Percentiles rank a stretch among this genome's conserved stretches.
Evolutionary conservation across 2,888 invertebrate genomes (phyloP).

Genomic region (Nysson spinosus): DNA sequence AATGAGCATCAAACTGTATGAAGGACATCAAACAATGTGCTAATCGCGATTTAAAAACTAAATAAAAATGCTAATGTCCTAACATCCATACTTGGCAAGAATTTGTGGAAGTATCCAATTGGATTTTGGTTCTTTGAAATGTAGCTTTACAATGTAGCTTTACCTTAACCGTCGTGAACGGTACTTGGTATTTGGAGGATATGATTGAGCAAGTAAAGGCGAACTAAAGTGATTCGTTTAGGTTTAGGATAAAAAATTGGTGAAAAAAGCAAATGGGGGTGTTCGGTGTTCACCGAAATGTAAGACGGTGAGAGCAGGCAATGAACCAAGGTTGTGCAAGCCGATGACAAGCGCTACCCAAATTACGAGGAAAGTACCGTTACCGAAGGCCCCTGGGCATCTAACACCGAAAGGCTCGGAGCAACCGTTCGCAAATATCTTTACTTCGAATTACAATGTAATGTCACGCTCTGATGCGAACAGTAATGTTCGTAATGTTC

Average conservation of each 20-base stretch:
- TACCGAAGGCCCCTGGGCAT: slow-evolving; percentile 59
- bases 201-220: too few species aligned
- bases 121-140: too few species aligned
- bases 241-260: background rate
- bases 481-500: slow-evolving; percentile 15
- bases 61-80: too few species aligned
- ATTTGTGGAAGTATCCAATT: too few species aligned
- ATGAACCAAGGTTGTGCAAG: slow-evolving; percentile 42
- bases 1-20: too few species aligned
- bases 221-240: background rate
- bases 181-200: too few species aligned
- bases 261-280: slow-evolving; percentile 7
- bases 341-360: slow-evolving; percentile 59
- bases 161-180: too few species aligned
- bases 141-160: too few species aligned
- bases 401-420: slow-evolving; percentile 51
- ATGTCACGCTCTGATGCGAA: slow-evolving; percentile 16
- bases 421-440: slow-evolving; percentile 43
- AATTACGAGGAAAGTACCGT: slow-evolving; percentile 71
- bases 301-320: slow-evolving; percentile 45
- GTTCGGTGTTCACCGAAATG: background rate
- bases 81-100: too few species aligned
- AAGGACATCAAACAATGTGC: too few species aligned
- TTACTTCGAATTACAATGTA: slow-evolving; percentile 42
- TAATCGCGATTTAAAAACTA: too few species aligned